These are phyloP conservation scores for Mastomys coucha DNA, from an alignment of 2,113 vertebrate genomes.

Conservation along the genomic window DNA sequence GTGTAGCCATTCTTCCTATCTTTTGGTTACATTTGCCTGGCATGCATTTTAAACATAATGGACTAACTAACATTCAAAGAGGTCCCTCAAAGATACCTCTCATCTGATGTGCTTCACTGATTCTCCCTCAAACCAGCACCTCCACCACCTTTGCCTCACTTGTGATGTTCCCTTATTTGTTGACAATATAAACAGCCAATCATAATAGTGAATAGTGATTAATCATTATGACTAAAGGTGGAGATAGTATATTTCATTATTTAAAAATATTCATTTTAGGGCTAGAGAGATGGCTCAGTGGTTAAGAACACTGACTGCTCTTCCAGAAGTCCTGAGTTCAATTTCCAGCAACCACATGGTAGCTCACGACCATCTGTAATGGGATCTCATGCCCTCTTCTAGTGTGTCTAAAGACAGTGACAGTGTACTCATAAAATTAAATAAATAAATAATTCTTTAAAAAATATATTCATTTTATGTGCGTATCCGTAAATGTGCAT, in stretches of 20 bases:
- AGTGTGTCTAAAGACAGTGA: no score
- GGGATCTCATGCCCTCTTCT: no score
- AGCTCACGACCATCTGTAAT: no score
- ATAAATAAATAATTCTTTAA: no score
- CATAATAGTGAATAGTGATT: no score
- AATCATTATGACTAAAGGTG: background rate
- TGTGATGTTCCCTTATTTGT: background rate
- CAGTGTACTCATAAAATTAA: no score
- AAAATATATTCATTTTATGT: background rate
- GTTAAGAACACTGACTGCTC: no score
- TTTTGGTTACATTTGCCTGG: background rate
- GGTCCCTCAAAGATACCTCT: background rate
- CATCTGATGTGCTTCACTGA: fast-evolving
- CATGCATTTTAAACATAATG: background rate
- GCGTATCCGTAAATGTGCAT: background rate
- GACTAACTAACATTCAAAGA: background rate
- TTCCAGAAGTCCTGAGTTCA: no score
- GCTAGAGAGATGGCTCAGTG: no score
- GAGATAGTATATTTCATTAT: background rate
- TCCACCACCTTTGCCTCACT: background rate
- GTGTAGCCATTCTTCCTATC: background rate
- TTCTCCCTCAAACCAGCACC: background rate
- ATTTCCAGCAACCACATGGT: no score
- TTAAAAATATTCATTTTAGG: background rate
- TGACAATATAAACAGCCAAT: background rate